Base-by-base conservation (phyloP, 1,140 invertebrate species). In the Polyergus mexicanus region DNA sequence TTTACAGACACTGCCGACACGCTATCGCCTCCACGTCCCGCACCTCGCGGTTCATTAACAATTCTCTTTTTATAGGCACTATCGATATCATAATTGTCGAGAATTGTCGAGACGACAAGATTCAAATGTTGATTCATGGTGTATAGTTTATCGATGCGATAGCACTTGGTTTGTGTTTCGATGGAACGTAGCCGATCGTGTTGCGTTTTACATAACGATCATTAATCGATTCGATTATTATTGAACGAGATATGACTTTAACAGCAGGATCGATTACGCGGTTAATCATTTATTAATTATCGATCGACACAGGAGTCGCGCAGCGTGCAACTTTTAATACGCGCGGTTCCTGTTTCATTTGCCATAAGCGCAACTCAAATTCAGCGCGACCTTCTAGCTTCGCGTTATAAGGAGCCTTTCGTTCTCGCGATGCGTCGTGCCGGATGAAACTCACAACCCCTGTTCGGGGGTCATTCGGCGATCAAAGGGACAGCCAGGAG, bases 371-470 rank as follows among this genome's bases (percentile, higher is more conserved):
- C 78, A 32, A 56, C 16, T 65, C 22, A 65, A 51, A 84, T 54
- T 84, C 22, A 62, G 38, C 13, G n/a, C 6, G 54, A 11, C 11
- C 28, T n/a, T 16, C 13, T 3, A 16, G 4, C 19, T 22, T 44
- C 44, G 47, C 35, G 77, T 56, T 60, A 71, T 22, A 44, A 60
- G 25, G 25, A 72, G 32, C 6, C 38, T 56, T 54, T 68, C 6
- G 25, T 65, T 51, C 56, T 80, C 38, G 62, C 47, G 58, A 84
- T 63, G 72, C 74, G 47, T 80, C 63, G 74, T 80, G 47, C 51
- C 65, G 63, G 84, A 84, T 84, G 13, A 63, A 86, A 85, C 85
- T 86, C 85, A 85, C 56, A 60, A 86, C 44, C 81, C 80, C 56
- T 74, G 66, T 71, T n/a, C 78, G 44, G 60, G 41, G 41, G 41